phyloP scores from a whole-genome alignment of 2,113 vertebrate species.

The Thamnophis sirtalis region DNA sequence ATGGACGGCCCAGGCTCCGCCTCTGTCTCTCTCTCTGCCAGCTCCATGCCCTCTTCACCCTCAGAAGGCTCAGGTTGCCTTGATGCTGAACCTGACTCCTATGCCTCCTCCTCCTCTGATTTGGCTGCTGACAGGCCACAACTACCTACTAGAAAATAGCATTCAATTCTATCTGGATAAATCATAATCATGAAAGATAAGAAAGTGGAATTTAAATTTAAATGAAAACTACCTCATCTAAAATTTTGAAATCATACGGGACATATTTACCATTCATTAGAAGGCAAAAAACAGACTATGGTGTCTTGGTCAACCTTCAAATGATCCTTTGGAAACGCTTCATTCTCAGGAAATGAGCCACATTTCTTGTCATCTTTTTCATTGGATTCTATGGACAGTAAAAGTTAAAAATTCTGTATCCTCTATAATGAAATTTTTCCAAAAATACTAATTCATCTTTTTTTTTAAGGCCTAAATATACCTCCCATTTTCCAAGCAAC shows the following conservation, averaged over 20 bases:
- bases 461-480: not conserved
- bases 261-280: slow-evolving; percentile 58
- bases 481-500: not conserved
- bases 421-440: not conserved
- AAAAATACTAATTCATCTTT: not conserved
- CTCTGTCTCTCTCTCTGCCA: no score
- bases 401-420: not conserved
- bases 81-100: no score
- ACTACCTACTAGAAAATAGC: not conserved
- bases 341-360: slow-evolving; percentile 7
- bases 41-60: no score
- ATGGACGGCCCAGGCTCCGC: no score
- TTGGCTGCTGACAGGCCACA: no score
- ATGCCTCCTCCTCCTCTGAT: no score
- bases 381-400: slow-evolving; percentile 44
- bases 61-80: no score
- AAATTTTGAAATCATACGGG: not conserved
- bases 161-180: not conserved
- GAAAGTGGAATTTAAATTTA: not conserved
- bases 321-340: slow-evolving; percentile 16
- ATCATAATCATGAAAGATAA: not conserved
- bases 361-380: slow-evolving; percentile 30
- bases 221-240: not conserved
- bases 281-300: slow-evolving; percentile 27
- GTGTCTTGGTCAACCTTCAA: slow-evolving; percentile 26